Base-by-base conservation (phyloP, 2,113 vertebrate genomes). In the Hiodon tergisus region DNA sequence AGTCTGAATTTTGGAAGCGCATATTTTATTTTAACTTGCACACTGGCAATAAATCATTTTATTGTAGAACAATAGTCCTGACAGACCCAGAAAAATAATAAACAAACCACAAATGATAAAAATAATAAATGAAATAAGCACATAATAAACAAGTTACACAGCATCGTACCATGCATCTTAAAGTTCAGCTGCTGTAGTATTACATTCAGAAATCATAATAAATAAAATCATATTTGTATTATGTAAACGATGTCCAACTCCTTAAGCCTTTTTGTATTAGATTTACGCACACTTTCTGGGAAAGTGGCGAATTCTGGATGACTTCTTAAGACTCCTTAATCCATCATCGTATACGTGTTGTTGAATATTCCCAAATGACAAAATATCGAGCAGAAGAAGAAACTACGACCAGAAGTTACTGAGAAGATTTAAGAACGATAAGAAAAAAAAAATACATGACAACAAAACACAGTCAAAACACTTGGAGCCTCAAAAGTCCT, bases 281-380 rank as follows among this genome's bases (percentile, higher is more conserved):
- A 73, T 73, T 63, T 65, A 16, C 53, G 17, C 31, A n/a, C 6
- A 8, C 11, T 51, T 57, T 58, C 47, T 31, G 68, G 52, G 51
- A 54, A 10, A 16, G 62, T 46, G 17, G 17, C 31, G 6, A 65
- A 31, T 9, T 60, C 59, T 60, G 6, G 47, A 68, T 68, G 47
- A 61, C 51, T 31, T 16, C 60, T 31, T n/a, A 47, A 58, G 54
- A 51, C 16, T 31, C 60, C 61, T 54, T 62, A 65, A 65, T 7
- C 52, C 13, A 65, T 13, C 54, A 54, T 47, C 67, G 50, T 31
- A 67, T 31, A 74, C 10, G 65, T 47, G 63, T 31, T 58, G 10
- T 46, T 74, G 53, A 74, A 58, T 54, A 55, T 46, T 54, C 53
- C 72, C 72, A 52, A 3, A 73, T 31, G n/a, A 63, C 3, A 63